Percentiles rank a stretch among this genome's conserved stretches.
phyloP scores from a whole-genome alignment of 2,797 vertebrate genomes.

The Pangasius sanitwongsei region DNA sequence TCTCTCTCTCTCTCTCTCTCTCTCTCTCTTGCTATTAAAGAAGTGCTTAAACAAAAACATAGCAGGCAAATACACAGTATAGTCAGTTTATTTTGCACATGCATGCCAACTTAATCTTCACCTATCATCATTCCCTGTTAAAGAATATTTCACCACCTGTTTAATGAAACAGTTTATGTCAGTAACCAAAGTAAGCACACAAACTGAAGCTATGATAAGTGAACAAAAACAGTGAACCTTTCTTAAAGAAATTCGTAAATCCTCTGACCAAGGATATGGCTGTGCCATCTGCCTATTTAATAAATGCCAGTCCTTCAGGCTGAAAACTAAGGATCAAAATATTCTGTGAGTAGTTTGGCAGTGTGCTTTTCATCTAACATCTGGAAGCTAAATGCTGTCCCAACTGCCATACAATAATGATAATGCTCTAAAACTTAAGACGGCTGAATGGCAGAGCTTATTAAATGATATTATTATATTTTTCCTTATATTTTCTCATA shows the following conservation, averaged over 20 bases:
- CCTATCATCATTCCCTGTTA: not conserved
- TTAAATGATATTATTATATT: not conserved
- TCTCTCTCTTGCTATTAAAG: not conserved
- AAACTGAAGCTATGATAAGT: conserved; percentile 4
- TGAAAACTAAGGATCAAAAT: conserved; percentile 1
- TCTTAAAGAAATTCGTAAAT: not conserved
- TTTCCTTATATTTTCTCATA: not conserved
- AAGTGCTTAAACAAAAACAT: not conserved
- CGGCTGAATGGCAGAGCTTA: not conserved
- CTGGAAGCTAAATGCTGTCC: conserved; percentile 2
- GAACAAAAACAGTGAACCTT: not conserved
- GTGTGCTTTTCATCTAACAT: conserved; percentile 4
- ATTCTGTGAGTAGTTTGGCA: conserved; percentile 1
- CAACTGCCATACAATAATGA: not conserved
- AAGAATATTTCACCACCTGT: not conserved
- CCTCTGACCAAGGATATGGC: not conserved
- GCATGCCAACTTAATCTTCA: not conserved
- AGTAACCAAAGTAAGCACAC: not conserved
- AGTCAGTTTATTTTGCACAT: not conserved
- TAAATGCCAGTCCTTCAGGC: not conserved
- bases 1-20: not conserved
- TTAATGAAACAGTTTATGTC: not conserved
- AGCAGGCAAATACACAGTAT: not conserved
- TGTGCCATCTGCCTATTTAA: conserved; percentile 13
- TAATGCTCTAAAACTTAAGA: not conserved